Percentiles rank a stretch among this genome's conserved stretches.
Evolutionary conservation across 2,888 invertebrate genomes (phyloP).

Genomic region (Fragum sueziense): DNA sequence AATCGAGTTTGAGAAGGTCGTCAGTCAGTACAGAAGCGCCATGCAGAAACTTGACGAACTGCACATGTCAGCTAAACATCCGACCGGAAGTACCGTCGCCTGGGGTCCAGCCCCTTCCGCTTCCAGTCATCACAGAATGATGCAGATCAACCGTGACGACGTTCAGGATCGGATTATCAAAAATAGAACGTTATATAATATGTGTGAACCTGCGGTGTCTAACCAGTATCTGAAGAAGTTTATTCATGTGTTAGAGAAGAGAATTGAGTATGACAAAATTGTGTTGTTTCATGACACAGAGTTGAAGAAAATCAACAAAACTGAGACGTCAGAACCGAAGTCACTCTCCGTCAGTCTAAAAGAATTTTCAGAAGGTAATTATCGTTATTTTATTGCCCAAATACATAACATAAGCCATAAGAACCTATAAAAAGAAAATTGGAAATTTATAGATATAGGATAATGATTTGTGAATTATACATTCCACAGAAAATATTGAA

Average conservation of each 20-base stretch:
- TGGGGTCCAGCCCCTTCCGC: constrained; percentile 89
- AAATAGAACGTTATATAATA: constrained; percentile 92
- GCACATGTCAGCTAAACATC: constrained; percentile 78
- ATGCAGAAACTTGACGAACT: constrained; percentile 90
- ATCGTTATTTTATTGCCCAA: no score
- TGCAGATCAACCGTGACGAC: constrained; percentile 92
- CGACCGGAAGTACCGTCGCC: constrained; percentile 77
- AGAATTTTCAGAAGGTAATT: constrained; percentile 67
- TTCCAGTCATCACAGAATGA: constrained; percentile 93
- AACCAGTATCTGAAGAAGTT: constrained; percentile 91
- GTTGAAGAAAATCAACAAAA: constrained; percentile 84
- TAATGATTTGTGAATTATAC: no score
- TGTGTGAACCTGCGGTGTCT: constrained; percentile 88
- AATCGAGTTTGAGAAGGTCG: constrained; percentile 90
- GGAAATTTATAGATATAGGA: no score
- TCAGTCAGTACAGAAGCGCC: constrained; percentile 93
- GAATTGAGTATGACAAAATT: constrained; percentile 96
- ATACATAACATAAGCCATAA: no score
- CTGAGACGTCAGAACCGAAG: constrained; percentile 45
- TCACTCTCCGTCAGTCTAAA: constrained; percentile 66
- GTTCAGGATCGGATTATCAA: constrained; percentile 95
- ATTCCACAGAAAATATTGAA: no score
- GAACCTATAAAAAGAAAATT: no score
- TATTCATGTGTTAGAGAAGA: constrained; percentile 87
- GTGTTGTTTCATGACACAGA: constrained; percentile 88